Evolutionary conservation across 2,888 invertebrate species (phyloP).

Genomic region (Altica lythri): DNA sequence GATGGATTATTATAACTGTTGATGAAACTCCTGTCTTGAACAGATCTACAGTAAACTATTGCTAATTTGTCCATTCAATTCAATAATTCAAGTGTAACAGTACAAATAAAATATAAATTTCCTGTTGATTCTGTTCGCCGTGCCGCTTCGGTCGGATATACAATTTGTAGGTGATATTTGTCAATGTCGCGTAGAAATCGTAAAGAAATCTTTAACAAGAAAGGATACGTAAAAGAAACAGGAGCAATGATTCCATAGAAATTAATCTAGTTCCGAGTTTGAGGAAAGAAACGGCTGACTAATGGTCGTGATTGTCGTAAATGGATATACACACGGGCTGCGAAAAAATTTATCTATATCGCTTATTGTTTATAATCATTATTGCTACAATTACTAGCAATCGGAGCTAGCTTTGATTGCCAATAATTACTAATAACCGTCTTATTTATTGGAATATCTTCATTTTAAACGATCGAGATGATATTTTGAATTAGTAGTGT

Average conservation of each 20-base stretch:
- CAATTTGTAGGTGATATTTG: constrained; percentile 32
- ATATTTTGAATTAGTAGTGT: constrained; percentile 7
- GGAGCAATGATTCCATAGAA: constrained; percentile 40
- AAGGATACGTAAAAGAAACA: constrained; percentile 28
- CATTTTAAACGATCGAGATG: constrained; percentile 28
- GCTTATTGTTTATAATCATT: constrained; percentile 42
- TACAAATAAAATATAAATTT: constrained; percentile 29
- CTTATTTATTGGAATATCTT: constrained; percentile 37
- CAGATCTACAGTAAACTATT: constrained; percentile 14
- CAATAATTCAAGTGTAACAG: constrained; percentile 30
- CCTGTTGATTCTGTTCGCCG: constrained; percentile 10
- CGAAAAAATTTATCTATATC: constrained; percentile 40
- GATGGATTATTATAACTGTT: constrained; percentile 20
- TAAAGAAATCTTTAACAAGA: constrained; percentile 22
- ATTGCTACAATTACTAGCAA: constrained; percentile 39
- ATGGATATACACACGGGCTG: constrained; percentile 22
- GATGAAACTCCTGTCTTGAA: constrained; percentile 12
- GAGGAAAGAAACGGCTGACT: constrained; percentile 31
- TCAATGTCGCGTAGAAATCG: constrained; percentile 27
- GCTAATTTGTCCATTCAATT: constrained; percentile 27
- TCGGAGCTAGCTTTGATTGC: constrained; percentile 37
- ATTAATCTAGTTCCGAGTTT: constrained; percentile 42
- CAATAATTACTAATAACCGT: constrained; percentile 37
- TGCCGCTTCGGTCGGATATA: constrained; percentile 8
- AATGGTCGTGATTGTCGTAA: constrained; percentile 25